Percentiles rank a stretch among this genome's conserved stretches.
These are phyloP conservation scores for Gasterosteus aculeatus DNA, from an alignment of 2,113 vertebrate species.

Conservation along the genomic window DNA sequence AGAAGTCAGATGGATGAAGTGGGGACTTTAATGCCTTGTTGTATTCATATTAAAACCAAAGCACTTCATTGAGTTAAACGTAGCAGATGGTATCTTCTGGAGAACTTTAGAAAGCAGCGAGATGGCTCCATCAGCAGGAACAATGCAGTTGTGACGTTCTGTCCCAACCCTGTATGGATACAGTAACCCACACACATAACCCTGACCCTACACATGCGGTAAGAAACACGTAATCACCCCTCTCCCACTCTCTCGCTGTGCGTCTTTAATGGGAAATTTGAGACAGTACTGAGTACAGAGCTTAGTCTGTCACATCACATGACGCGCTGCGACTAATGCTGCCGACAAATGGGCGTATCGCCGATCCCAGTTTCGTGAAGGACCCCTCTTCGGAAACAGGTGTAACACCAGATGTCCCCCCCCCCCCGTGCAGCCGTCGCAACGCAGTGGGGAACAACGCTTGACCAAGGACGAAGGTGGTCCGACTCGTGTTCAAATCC, in stretches of 20 bases:
- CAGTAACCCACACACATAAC: neutral
- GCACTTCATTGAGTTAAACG: neutral
- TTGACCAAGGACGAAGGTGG: constrained; percentile 74
- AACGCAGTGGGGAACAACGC: constrained; percentile 73
- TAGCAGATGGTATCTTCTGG: neutral
- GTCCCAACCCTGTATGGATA: neutral
- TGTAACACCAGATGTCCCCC: constrained; percentile 78
- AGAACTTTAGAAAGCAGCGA: constrained; percentile 12
- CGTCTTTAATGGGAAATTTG: constrained; percentile 82
- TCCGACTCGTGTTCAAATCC: constrained; percentile 66
- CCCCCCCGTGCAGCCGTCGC: constrained; percentile 70
- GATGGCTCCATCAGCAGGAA: neutral
- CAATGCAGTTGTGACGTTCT: neutral
- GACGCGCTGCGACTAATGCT: constrained; percentile 80
- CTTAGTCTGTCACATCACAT: constrained; percentile 83
- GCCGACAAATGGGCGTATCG: constrained; percentile 80
- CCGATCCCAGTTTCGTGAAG: constrained; percentile 67
- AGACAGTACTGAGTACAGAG: constrained; percentile 78
- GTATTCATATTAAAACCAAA: constrained; percentile 1
- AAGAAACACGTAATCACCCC: constrained; percentile 39
- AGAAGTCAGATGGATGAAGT: constrained; percentile 50
- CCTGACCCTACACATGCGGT: neutral
- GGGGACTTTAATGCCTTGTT: constrained; percentile 35
- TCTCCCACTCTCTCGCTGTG: constrained; percentile 50
- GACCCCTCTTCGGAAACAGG: constrained; percentile 75